phyloP scores from a whole-genome alignment of 2,113 vertebrate species.

The Trichomycterus rosablanca region DNA sequence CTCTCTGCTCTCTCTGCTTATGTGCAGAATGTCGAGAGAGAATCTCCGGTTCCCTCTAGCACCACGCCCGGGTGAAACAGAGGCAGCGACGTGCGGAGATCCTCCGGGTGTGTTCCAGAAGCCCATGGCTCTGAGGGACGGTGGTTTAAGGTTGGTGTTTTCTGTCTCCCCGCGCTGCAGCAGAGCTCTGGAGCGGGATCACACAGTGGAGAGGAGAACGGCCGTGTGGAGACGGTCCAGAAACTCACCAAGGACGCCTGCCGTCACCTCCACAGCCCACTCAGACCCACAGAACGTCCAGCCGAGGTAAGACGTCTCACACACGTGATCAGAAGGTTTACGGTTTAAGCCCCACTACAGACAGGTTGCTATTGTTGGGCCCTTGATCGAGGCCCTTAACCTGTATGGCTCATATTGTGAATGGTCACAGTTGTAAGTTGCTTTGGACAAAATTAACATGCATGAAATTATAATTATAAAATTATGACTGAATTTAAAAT shows the following conservation, averaged over 20 bases:
- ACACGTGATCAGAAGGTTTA: too few relatives aligned
- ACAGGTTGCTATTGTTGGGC: too few relatives aligned
- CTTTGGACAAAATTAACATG: too few relatives aligned
- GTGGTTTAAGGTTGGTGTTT: constrained; percentile 90
- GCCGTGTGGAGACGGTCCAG: constrained; percentile 86
- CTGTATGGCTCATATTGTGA: too few relatives aligned
- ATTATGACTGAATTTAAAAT: too few relatives aligned
- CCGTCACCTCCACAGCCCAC: constrained; percentile 77
- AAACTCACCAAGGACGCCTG: constrained; percentile 85
- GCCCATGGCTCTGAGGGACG: constrained; percentile 90
- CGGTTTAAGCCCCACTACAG: too few relatives aligned
- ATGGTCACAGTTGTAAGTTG: too few relatives aligned
- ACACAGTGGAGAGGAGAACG: constrained; percentile 82
- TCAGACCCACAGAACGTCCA: constrained; percentile 66
- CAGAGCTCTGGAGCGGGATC: constrained; percentile 71
- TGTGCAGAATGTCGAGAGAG: constrained; percentile 22
- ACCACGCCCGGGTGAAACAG: too few relatives aligned
- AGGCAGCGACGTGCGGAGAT: too few relatives aligned
- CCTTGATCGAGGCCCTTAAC: too few relatives aligned
- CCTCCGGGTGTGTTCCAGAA: constrained; percentile 6
- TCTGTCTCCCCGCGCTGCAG: constrained; percentile 84
- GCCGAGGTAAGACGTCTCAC: constrained; percentile 74
- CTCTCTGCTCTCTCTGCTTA: constrained; percentile 21
- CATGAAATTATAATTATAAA: too few relatives aligned
- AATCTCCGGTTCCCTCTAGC: constrained; percentile 38